phyloP scores from a whole-genome alignment of 2,797 vertebrate genomes.

The Neostethus bicornis region DNA sequence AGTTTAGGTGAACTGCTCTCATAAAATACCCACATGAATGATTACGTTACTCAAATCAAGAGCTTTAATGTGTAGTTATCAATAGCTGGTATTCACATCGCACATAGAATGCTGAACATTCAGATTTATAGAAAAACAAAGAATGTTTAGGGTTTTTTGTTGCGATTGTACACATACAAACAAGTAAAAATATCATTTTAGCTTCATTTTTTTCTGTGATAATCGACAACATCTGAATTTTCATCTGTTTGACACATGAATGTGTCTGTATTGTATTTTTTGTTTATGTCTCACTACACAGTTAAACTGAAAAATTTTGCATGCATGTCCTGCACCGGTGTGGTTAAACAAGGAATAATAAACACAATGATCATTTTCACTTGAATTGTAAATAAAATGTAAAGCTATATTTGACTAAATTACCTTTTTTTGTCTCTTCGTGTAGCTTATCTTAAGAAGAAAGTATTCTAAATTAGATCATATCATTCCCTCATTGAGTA shows the following conservation, averaged over 20 bases:
- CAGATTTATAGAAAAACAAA: constrained; percentile 20
- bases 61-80: not conserved
- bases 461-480: no score
- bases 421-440: no score
- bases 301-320: constrained; percentile 4
- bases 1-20: not conserved
- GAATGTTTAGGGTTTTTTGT: constrained; percentile 36
- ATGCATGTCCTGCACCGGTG: constrained; percentile 26
- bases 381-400: constrained; percentile 50
- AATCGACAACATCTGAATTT: constrained; percentile 30
- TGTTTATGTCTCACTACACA: not conserved
- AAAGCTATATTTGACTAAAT: not conserved
- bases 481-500: no score
- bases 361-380: constrained; percentile 3
- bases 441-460: no score
- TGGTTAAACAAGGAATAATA: constrained; percentile 2
- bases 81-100: not conserved
- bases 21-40: not conserved
- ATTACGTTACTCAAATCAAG: not conserved
- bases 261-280: constrained; percentile 4
- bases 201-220: constrained; percentile 11
- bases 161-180: not conserved
- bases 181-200: not conserved
- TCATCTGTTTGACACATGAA: constrained; percentile 13
- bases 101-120: constrained; percentile 15